Evolutionary conservation across 2,113 vertebrate genomes (phyloP), one percentile per base, ranked within the genome.

Genomic region (Gavialis gangeticus): DNA sequence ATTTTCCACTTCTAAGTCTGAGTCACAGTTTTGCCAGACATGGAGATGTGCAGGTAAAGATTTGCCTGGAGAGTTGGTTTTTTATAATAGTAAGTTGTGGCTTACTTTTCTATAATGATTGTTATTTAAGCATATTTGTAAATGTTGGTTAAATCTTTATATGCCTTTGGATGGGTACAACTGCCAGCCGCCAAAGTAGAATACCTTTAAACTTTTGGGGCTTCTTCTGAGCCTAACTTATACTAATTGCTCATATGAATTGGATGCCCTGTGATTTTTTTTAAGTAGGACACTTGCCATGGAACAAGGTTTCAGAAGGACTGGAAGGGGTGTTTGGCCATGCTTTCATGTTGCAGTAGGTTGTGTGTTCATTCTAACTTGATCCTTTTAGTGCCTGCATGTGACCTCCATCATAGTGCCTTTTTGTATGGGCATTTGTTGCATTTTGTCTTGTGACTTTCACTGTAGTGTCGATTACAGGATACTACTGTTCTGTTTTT

Each of bases 351-450:
- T n/a, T 57, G 22, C 16, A 1, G 56, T 17, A 10, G 66, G 30
- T n/a, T 67, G n/a, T 37, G 24, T 85, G 28, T 27, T 71, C 0
- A 1, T 28, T 82, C 4, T 59, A 55, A 18, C 15, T 18, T 16
- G 46, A 0, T 0, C 0, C 2, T 46, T 90, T 10, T 18, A 8
- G 0, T 28, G 79, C 6, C 30, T 5, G 56, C n/a, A 24, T 30
- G 63, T 24, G 46, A 16, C 22, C 1, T 21, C 11, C 62, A 4
- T 6, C 15, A 12, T 4, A 1, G 0, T 66, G 6, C 1, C 0
- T 57, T 14, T 10, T 10, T 37, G 64, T 19, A 37, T 58, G 2
- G 82, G 12, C 3, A 0, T 78, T 73, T 66, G 46, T 46, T 1
- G 0, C 77, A n/a, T 4, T 2, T 73, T 71, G 12, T 22, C 21